Evolutionary conservation across 1,140 invertebrate genomes (phyloP).

Genomic region (Triops cancriformis): DNA sequence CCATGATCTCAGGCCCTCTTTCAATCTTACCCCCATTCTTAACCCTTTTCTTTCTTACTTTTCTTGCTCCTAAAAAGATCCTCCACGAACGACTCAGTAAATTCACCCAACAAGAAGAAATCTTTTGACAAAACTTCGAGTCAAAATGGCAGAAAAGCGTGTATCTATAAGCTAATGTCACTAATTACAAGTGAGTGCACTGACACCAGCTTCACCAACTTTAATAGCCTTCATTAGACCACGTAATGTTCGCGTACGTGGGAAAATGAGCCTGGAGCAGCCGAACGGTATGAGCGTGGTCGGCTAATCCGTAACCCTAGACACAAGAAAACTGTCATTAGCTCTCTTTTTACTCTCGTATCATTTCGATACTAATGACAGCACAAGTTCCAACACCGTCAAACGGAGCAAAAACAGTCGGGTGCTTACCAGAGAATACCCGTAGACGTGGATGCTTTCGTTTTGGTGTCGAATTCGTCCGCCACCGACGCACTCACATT

Average conservation of each 20-base stretch:
- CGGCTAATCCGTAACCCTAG: constrained; percentile 72
- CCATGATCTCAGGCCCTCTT: not conserved
- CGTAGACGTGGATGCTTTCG: constrained; percentile 74
- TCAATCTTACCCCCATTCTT: not conserved
- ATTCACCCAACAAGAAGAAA: not conserved
- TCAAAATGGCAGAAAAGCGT: not conserved
- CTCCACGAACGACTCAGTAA: not conserved
- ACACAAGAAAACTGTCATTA: not conserved
- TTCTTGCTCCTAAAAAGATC: not conserved
- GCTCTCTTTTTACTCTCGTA: not conserved
- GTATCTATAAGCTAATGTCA: not conserved
- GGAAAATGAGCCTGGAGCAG: constrained; percentile 64
- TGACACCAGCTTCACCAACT: not conserved
- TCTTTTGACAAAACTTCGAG: not conserved
- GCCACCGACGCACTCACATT: constrained; percentile 68
- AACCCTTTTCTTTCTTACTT: constrained; percentile 16
- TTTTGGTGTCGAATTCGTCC: constrained; percentile 71
- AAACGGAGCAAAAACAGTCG: constrained; percentile 24
- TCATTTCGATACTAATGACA: not conserved
- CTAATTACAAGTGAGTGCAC: not conserved
- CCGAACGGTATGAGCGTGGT: constrained; percentile 64
- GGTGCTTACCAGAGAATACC: constrained; percentile 64
- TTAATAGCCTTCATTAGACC: constrained; percentile 76
- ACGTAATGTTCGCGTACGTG: constrained; percentile 59
- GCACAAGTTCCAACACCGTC: not conserved